Conservation (phyloP, 2,888 invertebrate genomes). For the Lamproptera curius region DNA sequence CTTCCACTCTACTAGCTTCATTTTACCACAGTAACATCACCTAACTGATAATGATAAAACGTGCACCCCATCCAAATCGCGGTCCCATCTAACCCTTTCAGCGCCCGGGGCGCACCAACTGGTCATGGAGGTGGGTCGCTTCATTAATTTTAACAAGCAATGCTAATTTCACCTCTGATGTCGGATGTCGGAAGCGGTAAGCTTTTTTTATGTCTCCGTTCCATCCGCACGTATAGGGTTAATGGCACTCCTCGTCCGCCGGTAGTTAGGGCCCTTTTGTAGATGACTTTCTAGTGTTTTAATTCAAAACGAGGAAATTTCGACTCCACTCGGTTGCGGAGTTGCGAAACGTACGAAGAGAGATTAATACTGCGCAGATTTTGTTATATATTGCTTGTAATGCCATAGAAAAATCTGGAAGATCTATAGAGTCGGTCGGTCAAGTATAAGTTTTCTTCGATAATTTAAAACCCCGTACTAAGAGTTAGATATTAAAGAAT, state of each 20-base stretch:
- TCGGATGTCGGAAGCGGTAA: slow-evolving; percentile 19
- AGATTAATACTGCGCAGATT: not conserved
- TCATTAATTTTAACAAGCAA: slow-evolving; percentile 49
- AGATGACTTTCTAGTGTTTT: slow-evolving; percentile 17
- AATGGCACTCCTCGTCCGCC: slow-evolving; percentile 16
- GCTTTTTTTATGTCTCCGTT: slow-evolving; percentile 22
- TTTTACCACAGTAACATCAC: no score
- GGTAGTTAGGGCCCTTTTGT: slow-evolving; percentile 19
- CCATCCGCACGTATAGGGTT: slow-evolving; percentile 17
- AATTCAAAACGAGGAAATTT: slow-evolving; percentile 4
- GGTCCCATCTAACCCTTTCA: slow-evolving; percentile 28
- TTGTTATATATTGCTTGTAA: not conserved
- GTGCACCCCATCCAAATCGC: not conserved
- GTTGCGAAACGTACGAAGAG: not conserved
- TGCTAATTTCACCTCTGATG: slow-evolving; percentile 42
- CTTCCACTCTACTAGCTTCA: no score
- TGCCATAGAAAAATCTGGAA: no score
- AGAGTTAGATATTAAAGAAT: no score
- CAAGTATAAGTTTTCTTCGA: no score
- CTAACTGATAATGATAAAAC: no score
- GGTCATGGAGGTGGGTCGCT: slow-evolving; percentile 41
- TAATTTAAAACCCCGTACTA: no score
- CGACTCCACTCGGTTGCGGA: not conserved
- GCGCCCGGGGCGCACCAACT: slow-evolving; percentile 32
- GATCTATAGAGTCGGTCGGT: no score